Percentiles rank a stretch among this genome's conserved stretches.
phyloP scores from a whole-genome alignment of 2,888 invertebrate species.

The Coronaproctus castanopsis region DNA sequence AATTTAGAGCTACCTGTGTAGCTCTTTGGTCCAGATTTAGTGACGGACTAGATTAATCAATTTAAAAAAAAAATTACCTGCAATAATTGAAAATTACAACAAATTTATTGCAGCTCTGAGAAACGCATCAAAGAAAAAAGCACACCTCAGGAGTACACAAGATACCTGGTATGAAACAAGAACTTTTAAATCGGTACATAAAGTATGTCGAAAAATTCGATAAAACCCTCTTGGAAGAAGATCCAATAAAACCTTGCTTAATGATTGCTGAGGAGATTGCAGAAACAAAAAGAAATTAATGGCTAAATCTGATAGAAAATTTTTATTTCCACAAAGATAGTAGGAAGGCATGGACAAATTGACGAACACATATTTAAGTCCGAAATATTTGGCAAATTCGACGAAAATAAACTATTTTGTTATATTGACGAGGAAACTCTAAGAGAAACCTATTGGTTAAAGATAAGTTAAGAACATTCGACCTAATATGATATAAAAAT shows the following conservation, averaged over 20 bases:
- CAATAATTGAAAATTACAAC: not conserved
- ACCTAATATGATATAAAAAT: too few species aligned
- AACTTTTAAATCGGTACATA: not conserved
- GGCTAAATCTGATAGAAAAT: not conserved
- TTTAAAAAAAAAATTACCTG: not conserved
- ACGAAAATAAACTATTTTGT: too few species aligned
- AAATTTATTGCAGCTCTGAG: not conserved
- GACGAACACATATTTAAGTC: too few species aligned
- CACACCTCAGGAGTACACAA: not conserved
- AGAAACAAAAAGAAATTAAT: not conserved
- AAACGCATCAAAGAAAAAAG: not conserved
- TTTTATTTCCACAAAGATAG: not conserved
- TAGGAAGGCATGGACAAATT: not conserved
- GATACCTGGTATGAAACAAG: not conserved
- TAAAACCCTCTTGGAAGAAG: not conserved
- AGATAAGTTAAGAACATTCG: too few species aligned
- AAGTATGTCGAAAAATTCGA: not conserved
- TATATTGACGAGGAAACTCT: too few species aligned
- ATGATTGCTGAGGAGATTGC: not conserved
- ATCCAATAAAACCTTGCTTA: not conserved
- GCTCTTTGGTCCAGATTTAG: not conserved
- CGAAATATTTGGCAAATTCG: too few species aligned
- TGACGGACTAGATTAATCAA: not conserved
- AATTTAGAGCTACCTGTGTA: too few species aligned
- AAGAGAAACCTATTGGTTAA: too few species aligned